Conservation (phyloP, 2,888 invertebrate species). For the Rhabditoides inermis region DNA sequence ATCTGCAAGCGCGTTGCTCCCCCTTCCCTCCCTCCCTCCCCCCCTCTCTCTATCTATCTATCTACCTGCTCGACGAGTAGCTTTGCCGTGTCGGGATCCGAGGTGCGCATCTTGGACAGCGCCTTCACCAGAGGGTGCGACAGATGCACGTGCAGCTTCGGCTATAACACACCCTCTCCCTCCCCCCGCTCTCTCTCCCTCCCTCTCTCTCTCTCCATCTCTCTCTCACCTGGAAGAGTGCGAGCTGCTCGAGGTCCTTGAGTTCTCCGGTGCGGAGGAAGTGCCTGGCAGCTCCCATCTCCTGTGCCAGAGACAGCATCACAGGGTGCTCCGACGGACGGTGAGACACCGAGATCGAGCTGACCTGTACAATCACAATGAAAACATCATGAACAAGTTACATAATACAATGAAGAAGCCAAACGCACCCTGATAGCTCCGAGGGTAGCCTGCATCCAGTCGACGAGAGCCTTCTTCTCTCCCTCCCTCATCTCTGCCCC, state of each 20-base stretch:
- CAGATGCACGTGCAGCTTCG: constrained; percentile 85
- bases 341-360: constrained; percentile 63
- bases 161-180: no score
- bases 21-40: no score
- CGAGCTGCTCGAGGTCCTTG: constrained; percentile 64
- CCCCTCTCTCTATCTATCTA: no score
- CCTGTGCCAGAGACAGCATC: constrained; percentile 75
- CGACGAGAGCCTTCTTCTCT: constrained; percentile 71
- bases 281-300: constrained; percentile 92
- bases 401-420: no score
- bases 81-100: constrained; percentile 72
- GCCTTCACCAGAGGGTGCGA: constrained; percentile 84
- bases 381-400: no score
- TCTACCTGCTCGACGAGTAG: constrained; percentile 74
- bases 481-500: constrained; percentile 65
- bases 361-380: no score
- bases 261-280: constrained; percentile 70
- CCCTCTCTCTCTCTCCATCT: neutral
- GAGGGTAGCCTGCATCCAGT: constrained; percentile 71
- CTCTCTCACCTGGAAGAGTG: constrained; percentile 3
- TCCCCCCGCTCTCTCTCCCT: no score
- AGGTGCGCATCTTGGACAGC: constrained; percentile 67
- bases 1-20: no score
- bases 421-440: constrained; percentile 63
- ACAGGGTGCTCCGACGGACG: constrained; percentile 83